Evolutionary conservation across 2,888 invertebrate genomes (phyloP).

Genomic region (Metellina segmentata): DNA sequence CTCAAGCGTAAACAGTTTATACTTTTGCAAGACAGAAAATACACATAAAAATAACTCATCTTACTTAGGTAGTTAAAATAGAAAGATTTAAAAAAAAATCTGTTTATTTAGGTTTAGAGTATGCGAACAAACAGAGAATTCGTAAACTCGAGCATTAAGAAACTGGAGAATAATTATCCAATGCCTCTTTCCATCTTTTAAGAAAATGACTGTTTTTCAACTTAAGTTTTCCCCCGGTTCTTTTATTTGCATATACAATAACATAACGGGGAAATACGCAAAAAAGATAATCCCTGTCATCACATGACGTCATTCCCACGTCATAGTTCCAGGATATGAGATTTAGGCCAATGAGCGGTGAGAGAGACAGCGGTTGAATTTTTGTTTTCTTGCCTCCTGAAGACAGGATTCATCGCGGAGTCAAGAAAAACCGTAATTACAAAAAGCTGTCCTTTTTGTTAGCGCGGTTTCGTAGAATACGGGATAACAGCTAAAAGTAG

Average conservation of each 20-base stretch:
- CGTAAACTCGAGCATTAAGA: background rate
- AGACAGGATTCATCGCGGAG: background rate
- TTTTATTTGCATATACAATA: background rate
- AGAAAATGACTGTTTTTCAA: background rate
- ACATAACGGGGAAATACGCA: background rate
- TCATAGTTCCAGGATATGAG: background rate
- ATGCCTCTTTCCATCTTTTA: background rate
- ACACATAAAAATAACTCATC: too few relatives aligned
- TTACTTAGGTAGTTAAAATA: too few relatives aligned
- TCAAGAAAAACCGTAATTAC: background rate
- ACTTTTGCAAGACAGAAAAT: too few relatives aligned
- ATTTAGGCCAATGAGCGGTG: background rate
- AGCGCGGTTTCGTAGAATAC: background rate
- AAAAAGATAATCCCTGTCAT: slow-evolving; percentile 10
- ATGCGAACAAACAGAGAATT: background rate
- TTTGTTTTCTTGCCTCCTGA: background rate
- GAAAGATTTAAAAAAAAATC: too few relatives aligned
- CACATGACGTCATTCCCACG: slow-evolving; percentile 24
- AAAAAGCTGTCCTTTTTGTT: background rate
- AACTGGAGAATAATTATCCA: background rate
- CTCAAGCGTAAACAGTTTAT: too few relatives aligned
- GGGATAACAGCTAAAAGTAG: background rate
- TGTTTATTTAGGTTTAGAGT: background rate
- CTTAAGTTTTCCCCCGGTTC: background rate
- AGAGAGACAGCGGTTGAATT: background rate